Evolutionary conservation across 2,888 invertebrate species (phyloP).

Genomic region (Mesochorus sp.): DNA sequence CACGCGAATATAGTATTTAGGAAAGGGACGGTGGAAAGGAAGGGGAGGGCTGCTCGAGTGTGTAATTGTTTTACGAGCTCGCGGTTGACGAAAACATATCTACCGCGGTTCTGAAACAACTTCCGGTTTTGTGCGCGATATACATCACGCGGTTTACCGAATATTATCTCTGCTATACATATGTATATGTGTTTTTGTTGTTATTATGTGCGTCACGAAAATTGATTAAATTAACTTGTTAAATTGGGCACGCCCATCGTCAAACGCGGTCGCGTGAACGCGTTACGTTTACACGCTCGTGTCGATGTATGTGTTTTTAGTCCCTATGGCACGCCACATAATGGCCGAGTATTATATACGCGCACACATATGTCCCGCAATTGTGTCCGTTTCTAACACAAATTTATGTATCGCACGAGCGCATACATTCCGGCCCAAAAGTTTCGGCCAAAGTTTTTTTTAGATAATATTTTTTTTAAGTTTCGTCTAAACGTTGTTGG

Average conservation of each 20-base stretch:
- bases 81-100: constrained; percentile 37
- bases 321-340: no score
- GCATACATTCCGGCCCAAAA: no score
- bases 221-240: constrained; percentile 76
- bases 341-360: no score
- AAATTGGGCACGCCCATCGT: constrained; percentile 69
- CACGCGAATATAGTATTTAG: no score
- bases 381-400: no score
- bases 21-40: not conserved
- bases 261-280: constrained; percentile 24
- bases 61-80: constrained; percentile 38
- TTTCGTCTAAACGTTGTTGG: no score
- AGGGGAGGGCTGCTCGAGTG: not conserved
- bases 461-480: no score
- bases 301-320: not conserved
- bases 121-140: constrained; percentile 8
- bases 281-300: not conserved
- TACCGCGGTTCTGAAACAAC: constrained; percentile 18
- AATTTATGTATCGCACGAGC: no score
- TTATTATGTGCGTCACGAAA: constrained; percentile 49
- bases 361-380: no score
- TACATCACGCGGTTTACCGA: not conserved
- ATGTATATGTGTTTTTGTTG: not conserved
- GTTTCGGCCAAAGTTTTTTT: no score
- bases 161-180: not conserved